Evolutionary conservation across 64 coral and sea anemone species (phyloP).

Genomic region (Porites lutea): DNA sequence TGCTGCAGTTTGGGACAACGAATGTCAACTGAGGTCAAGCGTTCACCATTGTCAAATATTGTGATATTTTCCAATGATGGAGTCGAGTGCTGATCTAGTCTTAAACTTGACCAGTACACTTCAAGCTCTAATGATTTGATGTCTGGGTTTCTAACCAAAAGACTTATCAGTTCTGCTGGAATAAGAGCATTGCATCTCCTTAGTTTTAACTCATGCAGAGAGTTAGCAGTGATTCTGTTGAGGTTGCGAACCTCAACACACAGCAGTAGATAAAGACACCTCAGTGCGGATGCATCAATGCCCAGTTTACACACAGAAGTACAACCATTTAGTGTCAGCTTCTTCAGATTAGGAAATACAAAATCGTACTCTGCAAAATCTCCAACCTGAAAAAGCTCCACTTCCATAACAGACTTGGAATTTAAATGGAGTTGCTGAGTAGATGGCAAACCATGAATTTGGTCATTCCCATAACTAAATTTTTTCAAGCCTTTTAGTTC

Average conservation of each 20-base stretch:
- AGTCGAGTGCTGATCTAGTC: conserved; percentile 85
- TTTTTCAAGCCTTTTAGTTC: conserved; percentile 48
- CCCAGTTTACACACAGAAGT: conserved; percentile 67
- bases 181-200: conserved; percentile 70
- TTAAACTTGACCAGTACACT: conserved; percentile 60
- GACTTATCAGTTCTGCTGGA: conserved; percentile 68
- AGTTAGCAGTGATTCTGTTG: conserved; percentile 62
- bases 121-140: conserved; percentile 79
- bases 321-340: conserved; percentile 46
- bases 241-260: conserved; percentile 83
- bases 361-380: conserved; percentile 82
- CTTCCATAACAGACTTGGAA: conserved; percentile 65
- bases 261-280: conserved; percentile 56
- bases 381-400: conserved; percentile 81
- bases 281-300: conserved; percentile 73
- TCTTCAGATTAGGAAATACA: conserved; percentile 57
- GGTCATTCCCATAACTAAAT: conserved; percentile 86
- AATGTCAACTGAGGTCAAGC: conserved; percentile 71
- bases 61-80: conserved; percentile 78
- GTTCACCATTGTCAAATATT: conserved; percentile 87
- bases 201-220: conserved; percentile 69
- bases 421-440: conserved; percentile 55
- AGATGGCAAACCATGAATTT: conserved; percentile 83
- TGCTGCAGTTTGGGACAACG: conserved; percentile 78
- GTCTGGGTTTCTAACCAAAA: conserved; percentile 90